Percentiles rank a stretch among this genome's conserved stretches.
These are phyloP conservation scores for Quadroppia sp. DNA, from an alignment of 2,888 invertebrate genomes.

Conservation along the genomic window DNA sequence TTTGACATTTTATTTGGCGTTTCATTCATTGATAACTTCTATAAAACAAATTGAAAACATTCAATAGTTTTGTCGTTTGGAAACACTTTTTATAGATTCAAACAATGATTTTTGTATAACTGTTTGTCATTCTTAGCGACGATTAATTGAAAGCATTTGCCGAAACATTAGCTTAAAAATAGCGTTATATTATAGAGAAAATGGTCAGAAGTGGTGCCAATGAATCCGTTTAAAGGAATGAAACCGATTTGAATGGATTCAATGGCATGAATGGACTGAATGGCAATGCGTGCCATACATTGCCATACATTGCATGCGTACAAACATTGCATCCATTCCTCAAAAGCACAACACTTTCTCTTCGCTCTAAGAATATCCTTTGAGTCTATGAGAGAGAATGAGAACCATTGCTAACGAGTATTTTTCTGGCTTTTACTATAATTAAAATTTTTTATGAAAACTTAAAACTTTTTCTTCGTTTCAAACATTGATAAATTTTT, in stretches of 20 bases:
- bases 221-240: not conserved
- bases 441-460: conserved; percentile 31
- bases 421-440: conserved; percentile 33
- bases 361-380: not conserved
- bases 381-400: not conserved
- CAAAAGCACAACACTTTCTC: not conserved
- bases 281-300: conserved; percentile 25
- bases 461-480: not conserved
- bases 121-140: not conserved
- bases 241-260: conserved; percentile 34
- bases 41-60: not conserved
- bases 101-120: not conserved
- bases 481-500: not conserved
- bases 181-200: not conserved
- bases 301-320: conserved; percentile 33
- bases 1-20: not conserved
- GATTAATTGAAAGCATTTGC: not conserved
- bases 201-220: conserved; percentile 30
- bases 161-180: not conserved
- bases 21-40: not conserved
- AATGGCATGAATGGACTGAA: conserved; percentile 24
- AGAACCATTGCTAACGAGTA: conserved; percentile 4
- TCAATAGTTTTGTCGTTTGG: not conserved
- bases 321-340: conserved; percentile 12
- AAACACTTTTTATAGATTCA: not conserved